Base-by-base conservation (phyloP, 2,888 invertebrate genomes). In the Acheta domesticus region DNA sequence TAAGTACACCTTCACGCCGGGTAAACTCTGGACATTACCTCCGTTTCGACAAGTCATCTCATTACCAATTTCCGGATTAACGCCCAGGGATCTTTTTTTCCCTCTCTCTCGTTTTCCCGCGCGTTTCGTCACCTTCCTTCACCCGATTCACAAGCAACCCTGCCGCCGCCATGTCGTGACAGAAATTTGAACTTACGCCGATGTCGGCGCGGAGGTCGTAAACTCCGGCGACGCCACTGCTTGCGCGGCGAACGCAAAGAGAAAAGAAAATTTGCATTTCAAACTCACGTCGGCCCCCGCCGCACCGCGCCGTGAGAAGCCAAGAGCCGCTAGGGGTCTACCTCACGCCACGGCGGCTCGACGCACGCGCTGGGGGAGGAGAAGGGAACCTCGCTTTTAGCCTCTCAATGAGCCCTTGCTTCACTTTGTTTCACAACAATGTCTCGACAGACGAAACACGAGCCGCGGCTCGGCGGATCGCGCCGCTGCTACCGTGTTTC, bases 221-320 rank as follows among this genome's bases (percentile, higher is more conserved):
- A 62, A 62, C 62, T 19, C 62, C 62, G 8, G n/a, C 62, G 62
- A 62, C 62, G 62, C 62, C 62, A 8, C 0, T 12, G 62, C 16
- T n/a, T 5, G 62, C 62, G 62, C 62, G 16, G 62, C n/a, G 62
- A 14, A n/a, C 62, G 62, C n/a, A 62, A 62, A 62, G 62, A 62
- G 62, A 62, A 62, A 62, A 62, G 62, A 62, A 62, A 36, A 62
- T 62, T 62, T 62, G 62, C 62, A 62, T 62, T 62, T 62, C 62
- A 62, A 62, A 62, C 62, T n/a, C 16, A 62, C 62, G 62, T 19
- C n/a, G 14, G 62, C 14, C 62, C 16, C 3, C 62, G 14, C 62
- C 14, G 16, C 14, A 62, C 62, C 16, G 62, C 11, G n/a, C 14
- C 62, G n/a, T 19, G 62, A 4, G 62, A 62, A 14, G 62, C 14